Percentiles rank a stretch among this genome's conserved stretches.
These are phyloP conservation scores for Pegea sp. DNA, from an alignment of 23 tunicate species.

Conservation along the genomic window DNA sequence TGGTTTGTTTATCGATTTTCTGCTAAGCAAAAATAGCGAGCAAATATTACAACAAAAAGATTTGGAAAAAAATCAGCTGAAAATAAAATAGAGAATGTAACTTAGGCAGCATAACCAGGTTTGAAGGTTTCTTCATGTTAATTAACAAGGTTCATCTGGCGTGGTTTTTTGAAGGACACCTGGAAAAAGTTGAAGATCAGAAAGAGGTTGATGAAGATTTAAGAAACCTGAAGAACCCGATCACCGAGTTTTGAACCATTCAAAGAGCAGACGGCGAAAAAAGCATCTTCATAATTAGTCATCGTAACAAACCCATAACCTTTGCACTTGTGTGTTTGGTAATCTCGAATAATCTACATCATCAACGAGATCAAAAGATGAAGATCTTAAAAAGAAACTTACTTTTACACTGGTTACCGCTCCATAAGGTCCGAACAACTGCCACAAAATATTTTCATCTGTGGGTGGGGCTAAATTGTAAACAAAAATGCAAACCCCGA, in stretches of 20 bases:
- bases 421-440: slow-evolving; percentile 91
- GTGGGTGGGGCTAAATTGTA: slow-evolving; percentile 87
- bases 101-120: no score
- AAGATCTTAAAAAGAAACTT: neutral
- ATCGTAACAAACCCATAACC: slow-evolving; percentile 93
- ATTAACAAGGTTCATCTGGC: no score
- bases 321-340: slow-evolving; percentile 87
- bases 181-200: neutral
- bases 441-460: slow-evolving; percentile 77
- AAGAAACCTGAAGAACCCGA: slow-evolving; percentile 53
- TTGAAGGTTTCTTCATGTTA: no score
- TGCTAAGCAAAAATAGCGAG: no score
- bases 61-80: no score
- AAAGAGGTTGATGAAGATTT: no score
- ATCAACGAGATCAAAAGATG: neutral
- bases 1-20: no score
- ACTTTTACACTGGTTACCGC: slow-evolving; percentile 91
- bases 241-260: slow-evolving; percentile 75
- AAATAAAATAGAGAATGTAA: no score
- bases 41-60: no score
- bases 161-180: neutral
- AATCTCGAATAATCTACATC: slow-evolving; percentile 60
- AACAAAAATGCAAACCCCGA: slow-evolving; percentile 83
- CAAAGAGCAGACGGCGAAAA: slow-evolving; percentile 57
- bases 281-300: slow-evolving; percentile 88